These are phyloP conservation scores for Tetramorium parvispinum DNA, from an alignment of 1,140 invertebrate species.

Conservation along the genomic window DNA sequence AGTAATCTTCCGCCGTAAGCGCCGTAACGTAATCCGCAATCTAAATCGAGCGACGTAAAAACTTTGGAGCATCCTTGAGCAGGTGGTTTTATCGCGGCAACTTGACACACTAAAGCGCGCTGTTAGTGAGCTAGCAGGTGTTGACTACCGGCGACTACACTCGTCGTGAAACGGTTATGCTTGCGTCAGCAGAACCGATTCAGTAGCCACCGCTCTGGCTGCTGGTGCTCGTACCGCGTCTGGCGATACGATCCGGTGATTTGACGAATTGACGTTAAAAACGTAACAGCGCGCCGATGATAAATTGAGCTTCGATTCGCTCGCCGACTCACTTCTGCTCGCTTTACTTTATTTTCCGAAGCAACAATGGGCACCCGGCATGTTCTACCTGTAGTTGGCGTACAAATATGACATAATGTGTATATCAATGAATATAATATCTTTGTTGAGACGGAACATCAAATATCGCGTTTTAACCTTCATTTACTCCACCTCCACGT, in stretches of 20 bases:
- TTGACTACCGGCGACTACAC: conserved; percentile 21
- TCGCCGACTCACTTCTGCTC: neutral
- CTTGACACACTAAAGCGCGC: conserved; percentile 52
- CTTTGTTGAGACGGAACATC: neutral
- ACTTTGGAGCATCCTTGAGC: conserved; percentile 53
- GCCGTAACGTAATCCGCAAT: conserved; percentile 41
- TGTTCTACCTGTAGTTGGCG: neutral
- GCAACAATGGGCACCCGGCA: neutral
- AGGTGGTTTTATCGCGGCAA: conserved; percentile 53
- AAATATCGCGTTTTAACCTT: neutral
- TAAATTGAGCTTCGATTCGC: conserved; percentile 19
- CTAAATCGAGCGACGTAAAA: conserved; percentile 46
- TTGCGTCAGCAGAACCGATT: conserved; percentile 58
- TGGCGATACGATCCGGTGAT: conserved; percentile 12
- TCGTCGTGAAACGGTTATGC: conserved; percentile 28
- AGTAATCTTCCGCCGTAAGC: conserved; percentile 24
- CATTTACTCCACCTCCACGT: too few species aligned
- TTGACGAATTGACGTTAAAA: conserved; percentile 24
- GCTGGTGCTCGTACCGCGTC: neutral
- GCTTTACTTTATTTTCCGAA: neutral
- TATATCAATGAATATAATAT: neutral
- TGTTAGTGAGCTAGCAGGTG: conserved; percentile 45
- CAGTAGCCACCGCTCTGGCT: conserved; percentile 3
- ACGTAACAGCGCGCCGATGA: conserved; percentile 5
- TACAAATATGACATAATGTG: neutral